Evolutionary conservation across 2,888 invertebrate genomes (phyloP), one percentile per base, ranked within the genome.

Genomic region (Perithous albicinctus): DNA sequence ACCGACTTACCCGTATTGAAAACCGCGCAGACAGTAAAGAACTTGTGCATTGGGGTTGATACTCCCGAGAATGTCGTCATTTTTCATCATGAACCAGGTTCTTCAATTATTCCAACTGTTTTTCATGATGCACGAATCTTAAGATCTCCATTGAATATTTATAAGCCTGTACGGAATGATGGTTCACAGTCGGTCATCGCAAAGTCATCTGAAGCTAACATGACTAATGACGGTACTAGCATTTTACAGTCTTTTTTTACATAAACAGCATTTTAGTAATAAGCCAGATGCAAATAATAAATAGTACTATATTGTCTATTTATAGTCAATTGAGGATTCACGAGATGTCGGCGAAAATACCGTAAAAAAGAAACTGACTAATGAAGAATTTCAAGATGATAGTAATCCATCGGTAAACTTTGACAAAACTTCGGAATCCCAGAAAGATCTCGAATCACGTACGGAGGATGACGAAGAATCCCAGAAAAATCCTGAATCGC

Each of bases 11-110:
- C 20, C 51, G 51, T 20, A 51, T 51, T 51, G 51, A 8, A 18
- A n/a, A 51, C 51, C 20, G 20, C 51, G 7, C 10, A 51, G 20
- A 18, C 10, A 10, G 51, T 23, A 23, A 51, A 51, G 18, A 23
- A 51, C 23, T 10, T 51, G 51, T 51, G 51, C 51, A 51, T 18
- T 23, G 51, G 23, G 51, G 20, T 23, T 10, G 23, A 23, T 10
- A 20, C 51, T 51, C 51, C 8, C 12, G 51, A 51, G 51, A 51
- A 51, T 51, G 51, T 51, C 51, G 51, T 18, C 51, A 51, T 51
- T 23, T 51, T 35, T 35, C 10, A 35, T 35, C 35, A 35, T 8
- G 35, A 35, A 35, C 35, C 35, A 35, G 35, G 35, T 35, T 35
- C 35, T 35, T 35, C 35, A 35, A 35, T 35, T 35, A 35, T 35